Conservation (phyloP, 2,113 vertebrate species). For the Speoplatyrhinus poulsoni region DNA sequence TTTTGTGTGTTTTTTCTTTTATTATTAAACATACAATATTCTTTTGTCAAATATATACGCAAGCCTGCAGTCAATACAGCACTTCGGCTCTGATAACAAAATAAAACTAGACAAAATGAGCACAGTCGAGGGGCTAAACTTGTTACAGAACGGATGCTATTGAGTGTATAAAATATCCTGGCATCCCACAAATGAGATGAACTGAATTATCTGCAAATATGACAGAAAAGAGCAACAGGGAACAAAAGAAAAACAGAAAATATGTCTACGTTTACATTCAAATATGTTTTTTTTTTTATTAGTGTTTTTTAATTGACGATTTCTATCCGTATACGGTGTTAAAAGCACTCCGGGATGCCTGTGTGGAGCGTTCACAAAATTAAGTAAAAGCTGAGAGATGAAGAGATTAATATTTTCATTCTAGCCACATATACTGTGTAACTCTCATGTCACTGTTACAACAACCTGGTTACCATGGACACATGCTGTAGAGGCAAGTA, state of each 20-base stretch:
- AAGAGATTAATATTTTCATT: background rate
- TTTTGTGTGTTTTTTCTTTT: conserved; percentile 53
- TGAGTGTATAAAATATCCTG: conserved; percentile 46
- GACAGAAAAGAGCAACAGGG: conserved; percentile 38
- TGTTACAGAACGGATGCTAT: conserved; percentile 62
- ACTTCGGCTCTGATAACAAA: conserved; percentile 75
- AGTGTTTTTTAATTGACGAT: conserved; percentile 54
- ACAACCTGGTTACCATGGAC: background rate
- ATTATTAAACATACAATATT: conserved; percentile 65
- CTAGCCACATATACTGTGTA: background rate
- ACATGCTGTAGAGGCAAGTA: background rate
- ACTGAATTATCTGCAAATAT: conserved; percentile 49
- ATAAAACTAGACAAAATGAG: conserved; percentile 59
- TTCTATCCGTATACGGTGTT: conserved; percentile 47
- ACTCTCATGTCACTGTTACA: background rate
- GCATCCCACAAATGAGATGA: conserved; percentile 43
- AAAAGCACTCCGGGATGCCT: conserved; percentile 23
- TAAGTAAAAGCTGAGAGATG: conserved; percentile 28
- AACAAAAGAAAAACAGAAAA: conserved; percentile 47
- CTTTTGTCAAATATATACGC: conserved; percentile 79
- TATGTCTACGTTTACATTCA: conserved; percentile 52
- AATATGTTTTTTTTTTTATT: conserved; percentile 59
- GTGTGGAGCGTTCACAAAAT: conserved; percentile 32
- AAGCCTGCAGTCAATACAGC: conserved; percentile 92
- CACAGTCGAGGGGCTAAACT: conserved; percentile 72